Evolutionary conservation across 2,888 invertebrate genomes (phyloP).

Genomic region (Branchellion lobata): DNA sequence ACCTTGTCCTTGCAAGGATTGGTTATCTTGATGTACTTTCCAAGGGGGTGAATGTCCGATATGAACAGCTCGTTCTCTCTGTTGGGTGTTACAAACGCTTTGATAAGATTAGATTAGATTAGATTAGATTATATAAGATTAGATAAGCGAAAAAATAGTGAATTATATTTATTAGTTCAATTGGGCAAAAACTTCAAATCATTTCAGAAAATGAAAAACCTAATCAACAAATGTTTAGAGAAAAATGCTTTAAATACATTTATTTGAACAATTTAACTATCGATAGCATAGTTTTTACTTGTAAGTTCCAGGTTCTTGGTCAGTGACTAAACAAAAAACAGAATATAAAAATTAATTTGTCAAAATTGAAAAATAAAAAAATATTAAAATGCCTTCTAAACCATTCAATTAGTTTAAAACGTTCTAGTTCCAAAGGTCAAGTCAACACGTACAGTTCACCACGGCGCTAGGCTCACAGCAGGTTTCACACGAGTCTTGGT

Average conservation of each 20-base stretch:
- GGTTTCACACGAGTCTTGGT: conserved; percentile 3
- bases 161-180: no score
- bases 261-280: no score
- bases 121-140: no score
- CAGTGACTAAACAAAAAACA: neutral
- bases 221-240: no score
- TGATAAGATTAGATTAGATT: neutral
- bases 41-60: conserved; percentile 36
- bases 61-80: conserved; percentile 30
- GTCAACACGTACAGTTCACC: neutral
- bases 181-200: no score
- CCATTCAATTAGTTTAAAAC: neutral
- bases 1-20: neutral
- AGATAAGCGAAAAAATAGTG: no score
- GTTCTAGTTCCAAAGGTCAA: no score
- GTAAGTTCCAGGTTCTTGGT: neutral
- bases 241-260: no score
- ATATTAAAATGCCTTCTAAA: neutral
- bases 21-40: conserved; percentile 36
- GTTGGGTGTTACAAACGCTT: neutral
- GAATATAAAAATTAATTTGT: neutral
- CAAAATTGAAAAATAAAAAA: neutral
- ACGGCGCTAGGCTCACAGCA: neutral
- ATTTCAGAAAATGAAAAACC: no score
- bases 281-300: no score